These are phyloP conservation scores for Astur gentilis DNA, from an alignment of 2,113 vertebrate species.

Conservation along the genomic window DNA sequence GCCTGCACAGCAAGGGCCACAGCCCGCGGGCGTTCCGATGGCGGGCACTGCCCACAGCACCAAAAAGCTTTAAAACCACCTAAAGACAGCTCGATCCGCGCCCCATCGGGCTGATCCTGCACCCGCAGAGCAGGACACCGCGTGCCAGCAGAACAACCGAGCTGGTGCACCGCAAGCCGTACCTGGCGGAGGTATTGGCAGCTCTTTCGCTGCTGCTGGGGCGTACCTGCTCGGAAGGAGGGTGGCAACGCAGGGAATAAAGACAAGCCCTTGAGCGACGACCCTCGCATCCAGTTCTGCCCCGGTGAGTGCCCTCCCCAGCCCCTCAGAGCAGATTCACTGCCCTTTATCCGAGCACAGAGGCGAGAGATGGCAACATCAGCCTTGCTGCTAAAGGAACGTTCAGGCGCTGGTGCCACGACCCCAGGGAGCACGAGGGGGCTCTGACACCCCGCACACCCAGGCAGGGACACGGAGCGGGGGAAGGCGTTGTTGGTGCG, in stretches of 20 bases:
- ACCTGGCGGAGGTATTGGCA: not conserved
- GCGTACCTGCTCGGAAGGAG: not conserved
- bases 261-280: not conserved
- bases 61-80: not conserved
- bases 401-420: rapidly evolving
- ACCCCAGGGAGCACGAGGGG: too few relatives aligned
- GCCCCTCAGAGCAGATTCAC: not conserved
- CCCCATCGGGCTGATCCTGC: too few relatives aligned
- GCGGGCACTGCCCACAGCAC: not conserved
- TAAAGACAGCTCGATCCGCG: not conserved
- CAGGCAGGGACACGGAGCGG: too few relatives aligned
- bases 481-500: rapidly evolving
- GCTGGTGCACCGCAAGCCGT: too few relatives aligned
- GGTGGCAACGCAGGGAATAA: not conserved
- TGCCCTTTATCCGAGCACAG: not conserved
- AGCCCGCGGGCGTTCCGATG: too few relatives aligned
- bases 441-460: too few relatives aligned
- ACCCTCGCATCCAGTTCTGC: too few relatives aligned
- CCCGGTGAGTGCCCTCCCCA: too few relatives aligned
- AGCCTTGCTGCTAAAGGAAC: too few relatives aligned
- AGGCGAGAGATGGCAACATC: rapidly evolving
- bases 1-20: not conserved
- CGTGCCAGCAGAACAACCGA: too few relatives aligned
- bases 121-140: too few relatives aligned
- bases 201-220: not conserved